Base-by-base conservation (phyloP, 2,113 vertebrate genomes). In the Pelodiscus sinensis region DNA sequence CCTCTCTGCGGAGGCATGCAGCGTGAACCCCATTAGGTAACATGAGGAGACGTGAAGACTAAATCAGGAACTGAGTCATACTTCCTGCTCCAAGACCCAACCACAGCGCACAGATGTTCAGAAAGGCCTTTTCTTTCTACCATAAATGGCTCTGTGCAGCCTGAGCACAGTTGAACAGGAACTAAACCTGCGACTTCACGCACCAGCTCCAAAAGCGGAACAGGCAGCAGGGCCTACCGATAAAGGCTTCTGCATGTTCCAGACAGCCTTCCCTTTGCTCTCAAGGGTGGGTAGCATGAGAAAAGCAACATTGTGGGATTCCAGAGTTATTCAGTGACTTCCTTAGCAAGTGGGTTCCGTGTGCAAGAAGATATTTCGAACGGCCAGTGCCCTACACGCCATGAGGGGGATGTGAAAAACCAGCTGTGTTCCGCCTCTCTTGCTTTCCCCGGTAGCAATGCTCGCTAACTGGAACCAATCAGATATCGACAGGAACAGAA, bases 61-160 rank as follows among this genome's bases (percentile, higher is more conserved):
- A 96, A 97, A 97, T 98, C 94, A 97, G 97, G 97, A 98, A 98
- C 97, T 98, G 98, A 98, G 97, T 98, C 98, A 98, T 93, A 97
- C 95, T 98, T 98, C 98, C 98, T 98, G 97, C 95, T 96, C 86
- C 3, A 2, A 85, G 92, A 96, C 94, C 96, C 97, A 98, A 97
- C 97, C 97, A 97, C 94, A 96, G 94, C 16, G 84, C 92, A 89
- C 90, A 79, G 75, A 84, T 77, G 68, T 89, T 96, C 78, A 94
- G 88, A 93, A 87, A 87, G 95, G 96, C 94, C 91, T 90, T 91
- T 96, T 95, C 83, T 98, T 97, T 98, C 97, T 98, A 98, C 98
- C 98, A 98, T 98, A 98, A 98, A 98, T 97, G 98, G 98, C 62
- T 79, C 71, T 97, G 73, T 0, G 0, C 77, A 96, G 92, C 95